Evolutionary conservation across 2,888 invertebrate species (phyloP).

Genomic region (Andricus curvator): DNA sequence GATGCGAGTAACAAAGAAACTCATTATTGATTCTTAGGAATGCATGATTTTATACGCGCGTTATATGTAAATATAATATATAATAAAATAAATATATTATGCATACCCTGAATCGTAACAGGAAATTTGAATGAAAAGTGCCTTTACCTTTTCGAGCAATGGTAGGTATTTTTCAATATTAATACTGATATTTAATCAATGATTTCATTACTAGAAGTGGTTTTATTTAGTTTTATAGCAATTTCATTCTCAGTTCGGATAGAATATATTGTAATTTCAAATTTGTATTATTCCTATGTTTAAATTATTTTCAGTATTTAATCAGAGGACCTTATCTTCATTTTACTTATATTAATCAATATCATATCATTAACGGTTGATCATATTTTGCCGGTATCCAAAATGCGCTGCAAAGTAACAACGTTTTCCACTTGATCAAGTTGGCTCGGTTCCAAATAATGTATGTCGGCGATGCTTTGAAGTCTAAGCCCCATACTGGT

Average conservation of each 20-base stretch:
- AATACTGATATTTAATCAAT: too few relatives aligned
- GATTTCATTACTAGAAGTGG: too few relatives aligned
- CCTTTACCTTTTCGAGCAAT: background rate
- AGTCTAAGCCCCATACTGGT: background rate
- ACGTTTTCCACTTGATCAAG: slow-evolving; percentile 7
- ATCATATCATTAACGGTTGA: background rate
- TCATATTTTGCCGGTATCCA: background rate
- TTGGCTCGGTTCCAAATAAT: background rate
- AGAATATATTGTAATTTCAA: background rate
- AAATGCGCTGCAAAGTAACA: slow-evolving; percentile 1
- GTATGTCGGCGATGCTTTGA: too few relatives aligned
- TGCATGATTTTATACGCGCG: slow-evolving; percentile 39
- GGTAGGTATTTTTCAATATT: too few relatives aligned
- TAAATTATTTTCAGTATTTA: background rate
- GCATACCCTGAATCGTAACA: background rate
- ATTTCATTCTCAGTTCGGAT: too few relatives aligned
- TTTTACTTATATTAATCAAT: background rate
- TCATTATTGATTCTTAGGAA: slow-evolving; percentile 23
- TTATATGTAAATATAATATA: slow-evolving; percentile 42
- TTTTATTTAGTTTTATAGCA: too few relatives aligned
- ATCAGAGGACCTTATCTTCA: background rate
- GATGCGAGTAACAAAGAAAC: slow-evolving; percentile 20
- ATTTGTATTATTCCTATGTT: background rate
- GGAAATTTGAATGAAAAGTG: background rate
- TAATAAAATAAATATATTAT: slow-evolving; percentile 39